A percentile compares a stretch with the other conserved stretches of the same genome.
Conservation (phyloP, 2,113 vertebrate genomes). For the Dicrurus megarhynchus region DNA sequence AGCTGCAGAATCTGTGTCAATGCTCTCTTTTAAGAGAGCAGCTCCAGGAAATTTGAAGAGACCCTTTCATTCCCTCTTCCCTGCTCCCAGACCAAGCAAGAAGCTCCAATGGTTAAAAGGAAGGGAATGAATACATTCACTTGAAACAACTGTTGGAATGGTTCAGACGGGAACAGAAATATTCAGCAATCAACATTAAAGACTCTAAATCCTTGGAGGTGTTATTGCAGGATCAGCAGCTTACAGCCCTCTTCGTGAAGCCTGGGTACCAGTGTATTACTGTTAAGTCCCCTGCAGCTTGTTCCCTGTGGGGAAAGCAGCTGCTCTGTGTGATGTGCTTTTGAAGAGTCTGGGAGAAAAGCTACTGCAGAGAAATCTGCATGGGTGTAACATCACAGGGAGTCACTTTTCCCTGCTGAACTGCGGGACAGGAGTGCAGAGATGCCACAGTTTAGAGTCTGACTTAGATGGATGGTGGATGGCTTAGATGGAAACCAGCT, state of each 20-base stretch:
- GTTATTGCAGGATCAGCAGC: constrained; percentile 52
- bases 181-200: constrained; percentile 47
- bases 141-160: constrained; percentile 44
- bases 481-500: neutral
- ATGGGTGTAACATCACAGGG: rapidly evolving
- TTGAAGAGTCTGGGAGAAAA: neutral
- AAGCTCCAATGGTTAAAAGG: constrained; percentile 51
- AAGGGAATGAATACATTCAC: constrained; percentile 22
- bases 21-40: constrained; percentile 55
- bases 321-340: neutral
- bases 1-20: constrained; percentile 39
- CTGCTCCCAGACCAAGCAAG: constrained; percentile 5
- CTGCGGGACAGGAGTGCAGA: neutral
- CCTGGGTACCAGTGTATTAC: neutral
- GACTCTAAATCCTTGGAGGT: constrained; percentile 33
- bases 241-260: neutral
- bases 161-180: constrained; percentile 36
- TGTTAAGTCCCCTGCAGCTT: neutral
- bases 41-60: constrained; percentile 44
- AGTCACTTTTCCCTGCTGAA: neutral
- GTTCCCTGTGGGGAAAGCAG: neutral
- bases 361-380: neutral
- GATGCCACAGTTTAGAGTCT: neutral
- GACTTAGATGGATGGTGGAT: neutral
- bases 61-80: constrained; percentile 57